Conservation (phyloP, 2,888 invertebrate species). For the Drosophila subquinaria region DNA sequence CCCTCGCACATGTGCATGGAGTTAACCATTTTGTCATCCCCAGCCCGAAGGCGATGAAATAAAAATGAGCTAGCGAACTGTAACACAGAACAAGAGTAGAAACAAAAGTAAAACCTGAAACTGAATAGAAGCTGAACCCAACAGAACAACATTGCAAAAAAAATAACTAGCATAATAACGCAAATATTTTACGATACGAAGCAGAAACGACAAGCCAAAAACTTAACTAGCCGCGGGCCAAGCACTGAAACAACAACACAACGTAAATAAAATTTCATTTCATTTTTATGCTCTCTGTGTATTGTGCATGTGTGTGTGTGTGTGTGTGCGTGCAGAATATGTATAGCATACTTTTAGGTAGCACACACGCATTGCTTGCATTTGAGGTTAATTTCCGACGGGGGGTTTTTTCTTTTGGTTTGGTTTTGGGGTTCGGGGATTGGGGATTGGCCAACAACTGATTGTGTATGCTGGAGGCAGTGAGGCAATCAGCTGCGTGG, state of each 20-base stretch:
- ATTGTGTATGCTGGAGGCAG: constrained; percentile 68
- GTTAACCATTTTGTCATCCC: constrained; percentile 67
- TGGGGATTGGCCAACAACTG: constrained; percentile 62
- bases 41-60: constrained; percentile 62
- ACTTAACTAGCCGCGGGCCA: constrained; percentile 77
- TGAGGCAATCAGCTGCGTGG: constrained; percentile 72
- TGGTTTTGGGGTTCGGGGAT: not conserved
- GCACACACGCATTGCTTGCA: constrained; percentile 73
- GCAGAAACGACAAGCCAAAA: constrained; percentile 73
- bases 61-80: constrained; percentile 76
- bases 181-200: constrained; percentile 78
- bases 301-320: constrained; percentile 6
- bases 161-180: constrained; percentile 81
- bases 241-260: constrained; percentile 57
- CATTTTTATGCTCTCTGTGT: constrained; percentile 46
- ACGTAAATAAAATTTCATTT: constrained; percentile 77
- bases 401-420: constrained; percentile 9
- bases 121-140: constrained; percentile 11
- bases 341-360: constrained; percentile 52
- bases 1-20: constrained; percentile 47
- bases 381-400: constrained; percentile 71
- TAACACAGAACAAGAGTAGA: constrained; percentile 31
- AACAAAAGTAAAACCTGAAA: constrained; percentile 20
- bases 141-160: constrained; percentile 40
- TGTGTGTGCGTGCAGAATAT: not conserved